A percentile compares a stretch with the other conserved stretches of the same genome.
These are phyloP conservation scores for Syrrhaptes paradoxus DNA, from an alignment of 2,113 vertebrate genomes.

Conservation along the genomic window DNA sequence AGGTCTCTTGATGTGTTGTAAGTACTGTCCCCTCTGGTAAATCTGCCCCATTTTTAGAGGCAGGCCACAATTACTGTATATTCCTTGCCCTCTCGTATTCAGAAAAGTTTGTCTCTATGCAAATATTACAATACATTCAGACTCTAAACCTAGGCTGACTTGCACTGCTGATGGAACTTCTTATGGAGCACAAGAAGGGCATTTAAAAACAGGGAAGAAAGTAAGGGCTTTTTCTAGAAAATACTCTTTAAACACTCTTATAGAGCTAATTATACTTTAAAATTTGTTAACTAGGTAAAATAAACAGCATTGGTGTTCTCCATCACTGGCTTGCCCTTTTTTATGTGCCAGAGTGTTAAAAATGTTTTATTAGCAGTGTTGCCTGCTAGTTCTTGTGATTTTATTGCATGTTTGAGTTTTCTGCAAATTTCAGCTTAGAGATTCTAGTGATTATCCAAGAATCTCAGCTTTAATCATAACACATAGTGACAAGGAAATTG, in stretches of 20 bases:
- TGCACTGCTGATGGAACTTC: background rate
- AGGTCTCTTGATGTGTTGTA: background rate
- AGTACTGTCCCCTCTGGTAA: background rate
- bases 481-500: background rate
- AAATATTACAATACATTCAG: background rate
- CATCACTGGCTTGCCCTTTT: background rate
- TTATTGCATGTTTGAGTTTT: background rate
- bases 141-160: background rate
- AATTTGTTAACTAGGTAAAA: background rate
- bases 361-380: background rate
- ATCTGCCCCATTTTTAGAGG: background rate
- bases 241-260: background rate
- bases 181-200: background rate
- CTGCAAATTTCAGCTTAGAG: background rate
- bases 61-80: background rate
- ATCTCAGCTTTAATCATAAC: background rate
- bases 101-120: background rate
- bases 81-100: background rate
- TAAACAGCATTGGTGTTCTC: background rate
- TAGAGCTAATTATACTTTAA: background rate
- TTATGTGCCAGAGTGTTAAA: background rate
- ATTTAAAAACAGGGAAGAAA: background rate
- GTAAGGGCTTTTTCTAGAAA: background rate
- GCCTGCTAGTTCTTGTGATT: background rate
- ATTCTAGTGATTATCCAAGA: background rate